Conservation (phyloP, 2,797 vertebrate species). For the Rhincodon typus region DNA sequence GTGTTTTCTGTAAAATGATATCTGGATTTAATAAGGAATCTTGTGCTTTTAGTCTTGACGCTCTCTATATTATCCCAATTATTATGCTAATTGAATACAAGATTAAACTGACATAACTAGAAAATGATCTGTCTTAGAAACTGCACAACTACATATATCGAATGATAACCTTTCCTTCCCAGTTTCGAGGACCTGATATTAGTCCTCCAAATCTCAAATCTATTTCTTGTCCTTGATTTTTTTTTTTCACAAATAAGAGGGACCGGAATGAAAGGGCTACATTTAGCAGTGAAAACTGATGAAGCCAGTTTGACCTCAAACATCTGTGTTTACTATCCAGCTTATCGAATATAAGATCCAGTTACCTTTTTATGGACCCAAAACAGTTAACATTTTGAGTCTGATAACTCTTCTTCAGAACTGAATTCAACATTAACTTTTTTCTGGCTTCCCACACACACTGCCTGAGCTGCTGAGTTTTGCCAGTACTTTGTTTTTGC, state of each 20-base stretch:
- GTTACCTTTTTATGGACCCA: too few species aligned
- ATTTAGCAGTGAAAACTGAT: neutral
- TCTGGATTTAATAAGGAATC: neutral
- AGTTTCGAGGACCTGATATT: neutral
- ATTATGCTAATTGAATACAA: neutral
- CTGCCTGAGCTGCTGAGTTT: too few species aligned
- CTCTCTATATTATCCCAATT: neutral
- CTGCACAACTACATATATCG: neutral
- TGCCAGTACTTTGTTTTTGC: too few species aligned
- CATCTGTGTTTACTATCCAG: neutral
- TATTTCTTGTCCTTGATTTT: neutral
- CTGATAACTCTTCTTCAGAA: too few species aligned
- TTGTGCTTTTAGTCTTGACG: neutral
- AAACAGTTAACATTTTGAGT: too few species aligned
- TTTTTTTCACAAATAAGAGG: neutral
- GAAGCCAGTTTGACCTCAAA: neutral
- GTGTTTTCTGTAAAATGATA: neutral
- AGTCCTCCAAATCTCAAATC: neutral
- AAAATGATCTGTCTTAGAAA: neutral
- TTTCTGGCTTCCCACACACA: too few species aligned
- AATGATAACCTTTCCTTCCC: neutral
- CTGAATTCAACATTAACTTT: too few species aligned
- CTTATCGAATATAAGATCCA: too few species aligned
- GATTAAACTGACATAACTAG: neutral
- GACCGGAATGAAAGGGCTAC: neutral